phyloP scores from a whole-genome alignment of 2,888 invertebrate species.

The Agrochola circellaris region DNA sequence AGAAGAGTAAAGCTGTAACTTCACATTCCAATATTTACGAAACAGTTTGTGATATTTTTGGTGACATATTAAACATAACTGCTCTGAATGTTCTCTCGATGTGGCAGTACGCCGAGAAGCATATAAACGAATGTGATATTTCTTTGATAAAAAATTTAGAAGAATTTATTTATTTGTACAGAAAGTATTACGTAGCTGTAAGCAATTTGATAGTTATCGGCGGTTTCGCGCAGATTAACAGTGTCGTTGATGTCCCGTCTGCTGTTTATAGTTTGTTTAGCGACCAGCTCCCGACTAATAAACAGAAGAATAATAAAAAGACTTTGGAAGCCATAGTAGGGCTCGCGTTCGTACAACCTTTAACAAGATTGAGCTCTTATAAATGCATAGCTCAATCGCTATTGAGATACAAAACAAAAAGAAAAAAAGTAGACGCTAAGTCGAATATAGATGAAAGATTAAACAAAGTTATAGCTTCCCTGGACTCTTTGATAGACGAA shows the following conservation, averaged over 20 bases:
- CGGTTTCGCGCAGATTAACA: constrained; percentile 92
- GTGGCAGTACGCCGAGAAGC: constrained; percentile 93
- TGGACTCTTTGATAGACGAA: constrained; percentile 92
- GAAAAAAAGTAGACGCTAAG: constrained; percentile 83
- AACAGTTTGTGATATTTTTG: constrained; percentile 92
- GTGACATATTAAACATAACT: constrained; percentile 92
- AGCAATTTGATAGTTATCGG: constrained; percentile 94
- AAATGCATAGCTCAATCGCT: constrained; percentile 91
- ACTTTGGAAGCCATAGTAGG: constrained; percentile 91
- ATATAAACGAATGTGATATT: constrained; percentile 92
- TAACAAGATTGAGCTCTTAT: constrained; percentile 91
- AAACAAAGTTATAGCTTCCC: constrained; percentile 91
- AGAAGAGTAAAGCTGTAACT: constrained; percentile 90
- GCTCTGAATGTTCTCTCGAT: constrained; percentile 93
- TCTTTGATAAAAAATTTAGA: constrained; percentile 93
- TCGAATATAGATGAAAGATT: constrained; percentile 89
- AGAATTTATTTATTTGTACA: constrained; percentile 93
- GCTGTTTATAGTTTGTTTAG: constrained; percentile 90
- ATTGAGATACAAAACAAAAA: constrained; percentile 86
- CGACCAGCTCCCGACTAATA: constrained; percentile 90
- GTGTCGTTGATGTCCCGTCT: constrained; percentile 91
- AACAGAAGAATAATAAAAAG: constrained; percentile 89
- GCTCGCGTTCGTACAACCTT: constrained; percentile 91
- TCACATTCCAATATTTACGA: constrained; percentile 92
- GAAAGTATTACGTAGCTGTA: constrained; percentile 93